Conservation (phyloP, 1,140 invertebrate genomes). For the Drosophila ercepeae region DNA sequence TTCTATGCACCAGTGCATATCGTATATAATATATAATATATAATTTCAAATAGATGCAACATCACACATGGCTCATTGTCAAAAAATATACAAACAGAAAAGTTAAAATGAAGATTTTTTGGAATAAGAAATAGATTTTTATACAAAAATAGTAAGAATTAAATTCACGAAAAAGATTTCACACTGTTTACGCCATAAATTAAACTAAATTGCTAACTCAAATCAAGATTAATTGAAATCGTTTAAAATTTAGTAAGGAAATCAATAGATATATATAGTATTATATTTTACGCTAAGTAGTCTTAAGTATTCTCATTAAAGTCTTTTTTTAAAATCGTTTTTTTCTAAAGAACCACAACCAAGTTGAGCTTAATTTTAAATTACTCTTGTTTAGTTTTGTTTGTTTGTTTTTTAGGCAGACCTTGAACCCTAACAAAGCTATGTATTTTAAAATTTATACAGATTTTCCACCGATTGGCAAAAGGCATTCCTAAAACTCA, state of each 20-base stretch:
- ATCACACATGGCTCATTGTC: constrained; percentile 44
- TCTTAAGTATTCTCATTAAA: constrained; percentile 48
- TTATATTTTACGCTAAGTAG: constrained; percentile 34
- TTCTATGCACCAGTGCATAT: constrained; percentile 63
- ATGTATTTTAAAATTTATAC: constrained; percentile 70
- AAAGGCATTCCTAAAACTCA: constrained; percentile 9
- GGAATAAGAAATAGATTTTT: constrained; percentile 26
- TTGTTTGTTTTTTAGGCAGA: constrained; percentile 20
- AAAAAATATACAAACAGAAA: constrained; percentile 20
- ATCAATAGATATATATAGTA: constrained; percentile 33
- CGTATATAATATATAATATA: constrained; percentile 15
- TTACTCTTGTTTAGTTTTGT: constrained; percentile 30
- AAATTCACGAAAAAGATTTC: constrained; percentile 79
- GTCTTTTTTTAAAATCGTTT: too few species aligned
- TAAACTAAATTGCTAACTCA: constrained; percentile 21
- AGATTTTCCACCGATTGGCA: constrained; percentile 33
- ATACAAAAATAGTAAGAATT: constrained; percentile 38
- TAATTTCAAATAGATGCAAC: constrained; percentile 40
- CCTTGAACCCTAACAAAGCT: constrained; percentile 72
- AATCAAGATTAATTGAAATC: constrained; percentile 53
- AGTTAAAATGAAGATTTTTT: constrained; percentile 26
- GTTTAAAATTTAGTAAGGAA: constrained; percentile 59
- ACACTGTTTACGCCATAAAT: constrained; percentile 51
- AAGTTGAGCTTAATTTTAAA: constrained; percentile 43
- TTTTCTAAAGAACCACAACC: constrained; percentile 77